phyloP scores from a whole-genome alignment of 2,797 vertebrate genomes.

The Myiotriccus ornatus region DNA sequence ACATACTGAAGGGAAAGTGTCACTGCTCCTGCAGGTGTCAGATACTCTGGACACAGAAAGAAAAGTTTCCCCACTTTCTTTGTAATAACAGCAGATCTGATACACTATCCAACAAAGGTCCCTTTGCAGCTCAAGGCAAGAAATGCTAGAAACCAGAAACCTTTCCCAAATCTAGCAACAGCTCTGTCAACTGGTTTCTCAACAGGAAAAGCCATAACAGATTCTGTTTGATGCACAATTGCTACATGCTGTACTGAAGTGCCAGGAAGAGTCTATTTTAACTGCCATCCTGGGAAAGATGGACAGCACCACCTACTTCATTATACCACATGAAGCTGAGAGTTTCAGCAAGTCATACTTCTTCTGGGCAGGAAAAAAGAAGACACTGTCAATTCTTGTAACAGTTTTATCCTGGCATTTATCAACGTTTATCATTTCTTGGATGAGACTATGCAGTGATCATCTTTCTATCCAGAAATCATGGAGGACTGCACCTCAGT shows the following conservation, averaged over 20 bases:
- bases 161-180: background rate
- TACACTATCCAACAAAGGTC: background rate
- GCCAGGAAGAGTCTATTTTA: background rate
- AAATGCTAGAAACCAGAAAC: background rate
- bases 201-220: background rate
- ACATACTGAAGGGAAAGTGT: background rate
- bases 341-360: background rate
- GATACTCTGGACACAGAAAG: background rate
- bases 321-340: background rate
- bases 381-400: background rate
- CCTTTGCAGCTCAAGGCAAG: background rate
- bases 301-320: background rate
- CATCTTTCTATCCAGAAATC: background rate
- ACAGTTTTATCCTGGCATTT: background rate
- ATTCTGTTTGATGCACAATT: background rate
- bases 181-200: background rate
- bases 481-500: background rate
- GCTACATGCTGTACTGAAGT: background rate
- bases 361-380: background rate
- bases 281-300: background rate
- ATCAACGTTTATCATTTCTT: background rate
- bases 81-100: background rate
- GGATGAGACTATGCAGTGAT: background rate
- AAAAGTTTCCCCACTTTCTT: background rate
- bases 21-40: rapidly evolving